Evolutionary conservation across 2,113 vertebrate genomes (phyloP).

Genomic region (Symphodus melops): DNA sequence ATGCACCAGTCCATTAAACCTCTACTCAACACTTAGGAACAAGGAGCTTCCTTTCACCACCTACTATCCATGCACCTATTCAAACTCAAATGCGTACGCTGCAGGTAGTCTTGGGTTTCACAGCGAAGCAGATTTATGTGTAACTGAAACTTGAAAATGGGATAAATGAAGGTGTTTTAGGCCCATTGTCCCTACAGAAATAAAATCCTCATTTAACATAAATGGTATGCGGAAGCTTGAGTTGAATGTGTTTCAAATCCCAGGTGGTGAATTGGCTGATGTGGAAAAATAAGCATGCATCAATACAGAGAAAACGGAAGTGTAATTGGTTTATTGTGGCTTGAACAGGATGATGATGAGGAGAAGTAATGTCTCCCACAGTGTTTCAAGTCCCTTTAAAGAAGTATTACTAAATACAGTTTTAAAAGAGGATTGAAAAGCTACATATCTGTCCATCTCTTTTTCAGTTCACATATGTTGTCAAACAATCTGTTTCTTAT

Average conservation of each 20-base stretch:
- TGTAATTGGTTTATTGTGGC: conserved; percentile 37
- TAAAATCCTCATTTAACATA: conserved; percentile 1
- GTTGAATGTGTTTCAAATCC: conserved; percentile 1
- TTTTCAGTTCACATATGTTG: neutral
- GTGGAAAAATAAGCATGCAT: conserved; percentile 23
- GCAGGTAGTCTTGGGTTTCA: neutral
- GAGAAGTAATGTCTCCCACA: conserved; percentile 5
- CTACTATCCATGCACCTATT: conserved; percentile 7
- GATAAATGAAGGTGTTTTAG: conserved; percentile 24
- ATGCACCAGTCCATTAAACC: conserved; percentile 49
- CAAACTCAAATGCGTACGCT: neutral
- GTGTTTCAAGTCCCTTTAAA: conserved; percentile 17
- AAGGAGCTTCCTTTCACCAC: conserved; percentile 26
- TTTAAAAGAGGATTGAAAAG: neutral
- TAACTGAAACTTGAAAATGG: conserved; percentile 20
- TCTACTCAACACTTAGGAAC: conserved; percentile 39
- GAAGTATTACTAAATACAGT: neutral
- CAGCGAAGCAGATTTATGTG: neutral
- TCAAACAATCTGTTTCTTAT: neutral
- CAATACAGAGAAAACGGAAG: conserved; percentile 16
- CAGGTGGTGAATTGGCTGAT: conserved; percentile 10
- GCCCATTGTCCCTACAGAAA: conserved; percentile 4
- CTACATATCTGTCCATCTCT: neutral
- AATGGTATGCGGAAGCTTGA: neutral
- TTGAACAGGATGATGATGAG: conserved; percentile 4